Percentiles rank a stretch among this genome's conserved stretches.
Evolutionary conservation across 2,888 invertebrate genomes (phyloP).

Genomic region (Morinoia aosen): DNA sequence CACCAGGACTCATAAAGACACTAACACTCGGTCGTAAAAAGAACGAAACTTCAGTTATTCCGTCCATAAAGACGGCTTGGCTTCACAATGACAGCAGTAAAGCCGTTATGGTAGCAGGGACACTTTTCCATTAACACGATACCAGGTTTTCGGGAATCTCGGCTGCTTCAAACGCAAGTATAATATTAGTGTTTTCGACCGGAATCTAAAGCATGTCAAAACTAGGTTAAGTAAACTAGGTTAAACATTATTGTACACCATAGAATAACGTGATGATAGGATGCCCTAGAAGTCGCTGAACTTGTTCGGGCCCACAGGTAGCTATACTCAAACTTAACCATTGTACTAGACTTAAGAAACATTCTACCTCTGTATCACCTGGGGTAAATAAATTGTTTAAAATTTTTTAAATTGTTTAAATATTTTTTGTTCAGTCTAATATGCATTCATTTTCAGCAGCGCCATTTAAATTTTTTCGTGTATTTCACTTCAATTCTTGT

Average conservation of each 20-base stretch:
- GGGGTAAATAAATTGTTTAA: too few species aligned
- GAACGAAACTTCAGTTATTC: slow-evolving; percentile 23
- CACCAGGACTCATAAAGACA: not conserved
- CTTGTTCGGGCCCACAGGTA: too few species aligned
- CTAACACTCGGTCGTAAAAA: not conserved
- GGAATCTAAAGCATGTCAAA: not conserved
- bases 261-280: too few species aligned
- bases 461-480: not conserved
- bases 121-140: not conserved
- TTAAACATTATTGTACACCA: too few species aligned
- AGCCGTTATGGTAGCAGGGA: not conserved
- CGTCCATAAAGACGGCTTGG: not conserved
- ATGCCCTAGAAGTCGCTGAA: too few species aligned
- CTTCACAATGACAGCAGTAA: not conserved
- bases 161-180: not conserved
- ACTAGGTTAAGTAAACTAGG: too few species aligned
- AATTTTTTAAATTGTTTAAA: too few species aligned
- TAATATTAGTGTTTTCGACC: not conserved
- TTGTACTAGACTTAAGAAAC: too few species aligned
- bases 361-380: too few species aligned
- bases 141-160: not conserved
- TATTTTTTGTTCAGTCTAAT: not conserved
- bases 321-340: too few species aligned
- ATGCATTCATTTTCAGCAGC: not conserved
- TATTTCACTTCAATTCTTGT: too few species aligned